Conservation (phyloP, 1,140 invertebrate species). For the Ooceraea biroi region DNA sequence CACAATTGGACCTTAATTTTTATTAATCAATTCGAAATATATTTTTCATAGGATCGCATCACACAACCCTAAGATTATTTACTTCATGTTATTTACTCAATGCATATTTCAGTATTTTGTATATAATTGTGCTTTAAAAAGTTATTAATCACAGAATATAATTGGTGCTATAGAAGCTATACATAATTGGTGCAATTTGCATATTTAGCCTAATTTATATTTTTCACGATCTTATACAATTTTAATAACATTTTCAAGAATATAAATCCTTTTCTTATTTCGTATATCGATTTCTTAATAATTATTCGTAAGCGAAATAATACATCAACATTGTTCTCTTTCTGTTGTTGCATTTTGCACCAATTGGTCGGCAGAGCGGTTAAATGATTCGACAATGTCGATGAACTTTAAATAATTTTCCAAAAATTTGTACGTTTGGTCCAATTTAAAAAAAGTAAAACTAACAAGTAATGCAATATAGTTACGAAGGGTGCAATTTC, state of each 20-base stretch:
- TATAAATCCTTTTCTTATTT: not conserved
- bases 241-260: not conserved
- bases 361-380: not conserved
- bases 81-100: not conserved
- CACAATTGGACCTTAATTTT: not conserved
- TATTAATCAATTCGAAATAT: not conserved
- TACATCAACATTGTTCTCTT: not conserved
- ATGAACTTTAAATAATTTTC: conserved; percentile 10
- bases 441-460: conserved; percentile 9
- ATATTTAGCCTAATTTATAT: not conserved
- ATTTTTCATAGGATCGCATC: not conserved
- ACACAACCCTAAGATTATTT: not conserved
- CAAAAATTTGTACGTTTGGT: not conserved
- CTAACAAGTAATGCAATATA: no score
- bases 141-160: not conserved
- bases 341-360: not conserved
- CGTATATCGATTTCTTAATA: not conserved
- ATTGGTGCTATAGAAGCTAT: not conserved
- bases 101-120: conserved; percentile 23
- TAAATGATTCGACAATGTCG: not conserved
- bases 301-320: not conserved
- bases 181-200: not conserved
- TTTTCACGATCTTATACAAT: not conserved
- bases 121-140: conserved; percentile 19
- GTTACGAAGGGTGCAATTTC: not conserved